These are phyloP conservation scores for Anthoscopus minutus DNA, from an alignment of 2,113 vertebrate genomes.

Conservation along the genomic window DNA sequence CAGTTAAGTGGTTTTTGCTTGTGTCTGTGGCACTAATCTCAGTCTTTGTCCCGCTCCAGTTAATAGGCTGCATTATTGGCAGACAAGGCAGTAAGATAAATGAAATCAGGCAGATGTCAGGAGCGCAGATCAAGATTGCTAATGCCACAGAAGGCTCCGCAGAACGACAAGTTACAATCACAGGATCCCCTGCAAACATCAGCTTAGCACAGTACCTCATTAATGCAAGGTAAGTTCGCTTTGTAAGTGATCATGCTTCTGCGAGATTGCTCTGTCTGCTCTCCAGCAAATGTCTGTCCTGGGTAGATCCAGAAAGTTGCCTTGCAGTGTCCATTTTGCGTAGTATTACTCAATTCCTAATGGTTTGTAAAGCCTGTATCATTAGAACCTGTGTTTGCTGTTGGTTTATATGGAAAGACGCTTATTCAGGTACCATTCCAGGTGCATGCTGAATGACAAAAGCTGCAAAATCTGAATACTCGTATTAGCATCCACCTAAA, in stretches of 20 bases:
- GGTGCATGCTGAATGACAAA: background rate
- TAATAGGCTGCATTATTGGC: conserved; percentile 97
- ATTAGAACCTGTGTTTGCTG: background rate
- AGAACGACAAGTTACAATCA: conserved; percentile 91
- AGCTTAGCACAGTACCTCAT: conserved; percentile 94
- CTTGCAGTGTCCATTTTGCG: conserved; percentile 15
- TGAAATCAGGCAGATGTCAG: conserved; percentile 95
- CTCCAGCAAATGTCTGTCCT: conserved; percentile 19
- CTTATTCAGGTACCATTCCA: background rate
- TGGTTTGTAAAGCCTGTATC: background rate
- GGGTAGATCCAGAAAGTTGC: conserved; percentile 25
- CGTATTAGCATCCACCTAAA: background rate
- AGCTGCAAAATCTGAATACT: background rate
- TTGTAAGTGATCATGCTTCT: conserved; percentile 40
- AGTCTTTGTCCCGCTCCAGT: conserved; percentile 70
- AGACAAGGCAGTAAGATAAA: conserved; percentile 97
- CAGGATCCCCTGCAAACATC: conserved; percentile 89
- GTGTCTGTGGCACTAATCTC: conserved; percentile 55
- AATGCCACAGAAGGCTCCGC: conserved; percentile 89
- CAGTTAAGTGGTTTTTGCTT: conserved; percentile 34
- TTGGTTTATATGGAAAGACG: background rate
- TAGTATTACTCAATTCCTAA: background rate
- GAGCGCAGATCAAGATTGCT: conserved; percentile 95
- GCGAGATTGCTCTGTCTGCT: conserved; percentile 12
- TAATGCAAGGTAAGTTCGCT: conserved; percentile 85